Base-by-base conservation (phyloP, 2,888 invertebrate species). In the Dynastes maya region DNA sequence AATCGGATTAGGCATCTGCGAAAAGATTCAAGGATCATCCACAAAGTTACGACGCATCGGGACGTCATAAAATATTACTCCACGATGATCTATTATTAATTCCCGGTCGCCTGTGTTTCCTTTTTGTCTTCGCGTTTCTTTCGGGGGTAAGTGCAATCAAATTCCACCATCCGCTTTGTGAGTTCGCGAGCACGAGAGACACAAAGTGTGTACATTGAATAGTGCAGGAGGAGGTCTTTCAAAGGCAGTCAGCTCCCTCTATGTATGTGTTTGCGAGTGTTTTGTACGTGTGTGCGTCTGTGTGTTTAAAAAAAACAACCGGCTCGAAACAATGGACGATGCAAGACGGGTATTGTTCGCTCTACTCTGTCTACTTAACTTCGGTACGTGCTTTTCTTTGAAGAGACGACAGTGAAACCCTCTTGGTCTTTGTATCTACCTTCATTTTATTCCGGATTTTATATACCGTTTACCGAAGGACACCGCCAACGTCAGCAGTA, bases 281-380 rank as follows among this genome's bases (percentile, higher is more conserved):
- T 8, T 11, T 22, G 63, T 63, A 40, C 68, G 37, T 51, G 37
- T 63, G 70, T 63, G 72, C 74, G 68, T 64, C 16, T 68, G 37
- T 55, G 72, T 49, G 78, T 75, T 70, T 77, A 71, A 80, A 80
- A 80, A 76, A 77, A 68, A 49, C 68, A 68, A 68, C 79, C 70
- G 67, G 64, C 51, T 22, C 63, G 63, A 76, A 76, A 80, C 80
- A 80, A 80, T 80, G 64, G 79, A 70, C 77, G 72, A 68, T 68
- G 77, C 72, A 76, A 65, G 79, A 61, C 58, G 74, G 45, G 67
- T 58, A 77, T 79, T 79, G 79, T 79, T 77, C 74, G 29, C 74
- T 49, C 49, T 74, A 65, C 64, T 45, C 77, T 72, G 79, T 79
- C 77, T 79, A 79, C 79, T 79, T 79, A 79, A 79, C 79, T 79